Evolutionary conservation across 2,113 vertebrate genomes (phyloP).

Genomic region (Cynoglossus semilaevis): DNA sequence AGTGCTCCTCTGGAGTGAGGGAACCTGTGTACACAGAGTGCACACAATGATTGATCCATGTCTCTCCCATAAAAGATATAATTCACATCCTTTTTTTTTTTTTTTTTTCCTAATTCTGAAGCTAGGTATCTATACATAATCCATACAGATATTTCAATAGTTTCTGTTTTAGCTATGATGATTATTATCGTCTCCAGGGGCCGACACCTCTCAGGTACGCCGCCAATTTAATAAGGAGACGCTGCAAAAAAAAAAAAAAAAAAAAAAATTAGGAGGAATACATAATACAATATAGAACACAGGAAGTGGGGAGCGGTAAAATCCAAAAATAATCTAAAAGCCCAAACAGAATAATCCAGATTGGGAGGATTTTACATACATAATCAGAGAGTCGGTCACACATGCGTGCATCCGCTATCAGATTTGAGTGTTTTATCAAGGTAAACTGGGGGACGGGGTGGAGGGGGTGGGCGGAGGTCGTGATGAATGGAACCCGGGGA

Average conservation of each 20-base stretch:
- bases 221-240: slow-evolving; percentile 71
- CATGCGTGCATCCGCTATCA: slow-evolving; percentile 33
- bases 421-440: slow-evolving; percentile 45
- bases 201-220: slow-evolving; percentile 74
- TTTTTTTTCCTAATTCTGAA: slow-evolving; percentile 57
- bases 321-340: slow-evolving; percentile 41
- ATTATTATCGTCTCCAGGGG: slow-evolving; percentile 81
- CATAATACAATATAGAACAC: background rate
- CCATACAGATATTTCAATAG: slow-evolving; percentile 72
- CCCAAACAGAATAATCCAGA: slow-evolving; percentile 40
- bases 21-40: slow-evolving; percentile 60
- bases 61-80: slow-evolving; percentile 74
- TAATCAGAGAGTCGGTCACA: slow-evolving; percentile 38
- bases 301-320: slow-evolving; percentile 9
- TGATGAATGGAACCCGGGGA: slow-evolving; percentile 16
- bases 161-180: slow-evolving; percentile 62
- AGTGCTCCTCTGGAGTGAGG: slow-evolving; percentile 77
- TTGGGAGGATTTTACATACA: slow-evolving; percentile 43
- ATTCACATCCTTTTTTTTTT: slow-evolving; percentile 61
- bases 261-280: background rate
- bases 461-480: background rate
- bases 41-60: slow-evolving; percentile 78
- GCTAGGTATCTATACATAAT: slow-evolving; percentile 73
- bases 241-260: slow-evolving; percentile 53
- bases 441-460: slow-evolving; percentile 1